Evolutionary conservation across 1,140 invertebrate species (phyloP).

Genomic region (Dryas iulia): DNA sequence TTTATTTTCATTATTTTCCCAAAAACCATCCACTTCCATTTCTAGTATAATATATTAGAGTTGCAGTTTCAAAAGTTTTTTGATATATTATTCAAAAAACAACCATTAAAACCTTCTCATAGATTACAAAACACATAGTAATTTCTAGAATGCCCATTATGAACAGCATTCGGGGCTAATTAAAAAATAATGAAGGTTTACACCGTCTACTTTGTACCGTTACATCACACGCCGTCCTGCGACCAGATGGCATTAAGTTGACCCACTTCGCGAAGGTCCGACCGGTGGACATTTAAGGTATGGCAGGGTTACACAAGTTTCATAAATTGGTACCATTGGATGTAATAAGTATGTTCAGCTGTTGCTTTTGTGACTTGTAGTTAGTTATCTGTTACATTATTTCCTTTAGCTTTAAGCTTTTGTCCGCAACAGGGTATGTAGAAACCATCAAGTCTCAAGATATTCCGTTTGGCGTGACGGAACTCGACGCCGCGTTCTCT

Average conservation of each 20-base stretch:
- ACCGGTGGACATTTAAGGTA: slow-evolving; percentile 58
- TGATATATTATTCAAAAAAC: too few relatives aligned
- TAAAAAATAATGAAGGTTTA: slow-evolving; percentile 30
- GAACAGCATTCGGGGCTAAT: slow-evolving; percentile 25
- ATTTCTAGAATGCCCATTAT: slow-evolving; percentile 20
- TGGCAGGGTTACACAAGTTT: slow-evolving; percentile 62
- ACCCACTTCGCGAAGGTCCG: slow-evolving; percentile 72
- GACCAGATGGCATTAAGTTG: slow-evolving; percentile 70
- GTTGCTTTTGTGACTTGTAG: neutral
- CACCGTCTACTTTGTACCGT: slow-evolving; percentile 38
- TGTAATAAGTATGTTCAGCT: slow-evolving; percentile 8
- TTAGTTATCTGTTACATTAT: neutral
- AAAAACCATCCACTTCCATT: too few relatives aligned
- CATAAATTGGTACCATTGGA: slow-evolving; percentile 17
- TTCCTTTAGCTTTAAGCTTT: neutral
- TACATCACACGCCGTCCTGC: slow-evolving; percentile 56
- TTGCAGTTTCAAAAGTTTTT: too few relatives aligned
- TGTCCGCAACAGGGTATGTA: too few relatives aligned
- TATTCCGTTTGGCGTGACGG: too few relatives aligned
- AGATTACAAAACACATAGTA: slow-evolving; percentile 3
- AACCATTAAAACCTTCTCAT: neutral
- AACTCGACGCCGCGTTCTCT: too few relatives aligned
- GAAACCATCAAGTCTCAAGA: too few relatives aligned
- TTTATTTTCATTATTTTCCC: too few relatives aligned
- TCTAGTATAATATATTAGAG: too few relatives aligned